These are phyloP conservation scores for Drosophila pachea DNA, from an alignment of 1,140 invertebrate genomes.

Conservation along the genomic window DNA sequence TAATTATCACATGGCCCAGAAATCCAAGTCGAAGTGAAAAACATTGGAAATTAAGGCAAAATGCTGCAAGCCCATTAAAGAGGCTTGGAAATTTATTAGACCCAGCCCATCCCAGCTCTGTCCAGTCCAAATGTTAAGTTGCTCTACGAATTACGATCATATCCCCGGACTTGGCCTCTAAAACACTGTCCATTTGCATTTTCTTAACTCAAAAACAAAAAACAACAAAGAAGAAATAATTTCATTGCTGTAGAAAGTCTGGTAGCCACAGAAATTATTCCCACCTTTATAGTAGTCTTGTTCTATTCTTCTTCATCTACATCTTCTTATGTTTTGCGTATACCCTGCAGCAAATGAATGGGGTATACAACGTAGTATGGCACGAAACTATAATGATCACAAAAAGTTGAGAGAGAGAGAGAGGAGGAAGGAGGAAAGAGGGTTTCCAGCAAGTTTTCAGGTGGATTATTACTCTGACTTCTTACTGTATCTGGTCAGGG, in stretches of 20 bases:
- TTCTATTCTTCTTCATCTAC: constrained; percentile 35
- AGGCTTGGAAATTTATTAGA: constrained; percentile 63
- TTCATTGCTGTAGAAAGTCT: constrained; percentile 58
- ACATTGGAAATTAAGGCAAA: constrained; percentile 44
- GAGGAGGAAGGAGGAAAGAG: too few species aligned
- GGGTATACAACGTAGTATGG: too few species aligned
- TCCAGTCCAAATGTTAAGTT: too few species aligned
- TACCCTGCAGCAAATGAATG: neutral
- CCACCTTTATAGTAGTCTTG: constrained; percentile 61
- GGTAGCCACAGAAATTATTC: constrained; percentile 62
- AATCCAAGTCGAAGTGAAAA: constrained; percentile 44
- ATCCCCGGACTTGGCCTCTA: constrained; percentile 45
- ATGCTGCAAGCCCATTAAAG: constrained; percentile 36
- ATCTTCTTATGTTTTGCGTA: neutral
- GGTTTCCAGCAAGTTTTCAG: too few species aligned
- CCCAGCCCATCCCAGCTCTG: constrained; percentile 28
- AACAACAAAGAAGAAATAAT: constrained; percentile 2
- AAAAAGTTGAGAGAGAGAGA: too few species aligned
- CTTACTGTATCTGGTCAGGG: too few species aligned
- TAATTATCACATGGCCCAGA: constrained; percentile 66
- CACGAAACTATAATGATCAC: too few species aligned
- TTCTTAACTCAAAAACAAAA: constrained; percentile 22
- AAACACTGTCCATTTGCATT: constrained; percentile 67
- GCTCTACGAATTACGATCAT: constrained; percentile 35
- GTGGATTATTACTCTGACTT: too few species aligned